Base-by-base conservation (phyloP, 37 sponge, comb jelly and placozoan species). In the Beroe ovata region DNA sequence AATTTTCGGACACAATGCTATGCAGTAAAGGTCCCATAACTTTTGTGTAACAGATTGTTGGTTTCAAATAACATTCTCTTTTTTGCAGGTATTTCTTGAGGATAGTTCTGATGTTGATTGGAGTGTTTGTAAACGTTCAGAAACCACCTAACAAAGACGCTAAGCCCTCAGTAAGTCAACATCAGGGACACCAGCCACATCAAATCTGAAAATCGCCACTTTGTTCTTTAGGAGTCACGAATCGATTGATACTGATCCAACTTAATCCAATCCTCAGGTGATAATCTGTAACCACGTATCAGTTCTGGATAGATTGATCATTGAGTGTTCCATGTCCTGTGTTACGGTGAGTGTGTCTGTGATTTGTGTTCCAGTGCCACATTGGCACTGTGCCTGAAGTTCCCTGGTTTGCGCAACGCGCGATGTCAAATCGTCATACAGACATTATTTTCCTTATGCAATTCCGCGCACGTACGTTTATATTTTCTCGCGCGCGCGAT, bases 21-120 rank as follows among this genome's bases (percentile, higher is more conserved):
- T n/a, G n/a, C n/a, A n/a, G n/a, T n/a, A n/a, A n/a, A n/a, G n/a
- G n/a, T n/a, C n/a, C n/a, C n/a, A n/a, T n/a, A n/a, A n/a, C n/a
- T n/a, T n/a, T n/a, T n/a, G n/a, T n/a, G n/a, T n/a, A n/a, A n/a
- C n/a, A n/a, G n/a, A n/a, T n/a, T n/a, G n/a, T n/a, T n/a, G n/a
- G n/a, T n/a, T n/a, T n/a, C n/a, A n/a, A n/a, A n/a, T n/a, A n/a
- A n/a, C n/a, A n/a, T n/a, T n/a, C n/a, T n/a, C 34, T 71, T 71
- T 71, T 8, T 71, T 71, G 32, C 84, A 77, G 84, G 84, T 77
- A 77, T 35, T 77, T 77, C 33, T 77, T 77, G 54, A 33, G 84
- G 47, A 16, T 77, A n/a, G 84, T 77, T 1, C 38, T 77, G 14
- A 77, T 77, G 84, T 23, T 77, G 84, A 77, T 77, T 32, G 84